Evolutionary conservation across 2,113 vertebrate species (phyloP), one percentile per base, ranked within the genome.

Genomic region (Hypomesus transpacificus): DNA sequence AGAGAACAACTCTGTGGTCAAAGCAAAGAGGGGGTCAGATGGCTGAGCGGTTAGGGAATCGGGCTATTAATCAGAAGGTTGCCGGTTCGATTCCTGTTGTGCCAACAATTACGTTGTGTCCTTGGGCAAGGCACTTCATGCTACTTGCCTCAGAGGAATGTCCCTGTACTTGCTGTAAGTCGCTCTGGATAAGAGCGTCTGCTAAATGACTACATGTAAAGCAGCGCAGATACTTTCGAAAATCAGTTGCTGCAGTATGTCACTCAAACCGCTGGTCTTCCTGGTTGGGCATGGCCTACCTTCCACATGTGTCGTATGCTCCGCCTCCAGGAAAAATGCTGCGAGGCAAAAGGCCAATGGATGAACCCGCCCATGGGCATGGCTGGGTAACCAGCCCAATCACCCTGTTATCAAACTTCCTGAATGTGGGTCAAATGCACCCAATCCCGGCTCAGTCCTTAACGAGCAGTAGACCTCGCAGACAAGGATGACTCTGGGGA

Each of bases 271-370:
- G 0, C 31, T 53, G 1, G 56, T 46, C 4, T 0, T 0, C 46
- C 69, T 68, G 39, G 59, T 51, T 63, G 67, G 64, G 69, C 5
- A 66, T 17, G 53, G 56, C 87, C 80, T 90, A 92, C 89, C 91
- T 90, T 89, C 20, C 82, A 80, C 75, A 84, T 76, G 82, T 84
- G 50, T 34, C 82, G 86, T 14, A 84, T 78, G 67, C 88, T 89
- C 81, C 86, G 87, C 77, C 86, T 85, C 86, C 86, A 86, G 21
- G 84, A 75, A 21, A 77, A 80, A 51, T 74, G 69, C 68, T 89
- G 64, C 46, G 78, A 77, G 34, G 74, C 34, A 1, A 89, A 79
- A 20, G 20, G 80, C 60, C 72, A 80, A 24, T 56, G 72, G 24
- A 89, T 56, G 34, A 68, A 77, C 31, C 61, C 59, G n/a, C 74